These are phyloP conservation scores for Diaperis boleti DNA, from an alignment of 2,888 invertebrate genomes.

Conservation along the genomic window DNA sequence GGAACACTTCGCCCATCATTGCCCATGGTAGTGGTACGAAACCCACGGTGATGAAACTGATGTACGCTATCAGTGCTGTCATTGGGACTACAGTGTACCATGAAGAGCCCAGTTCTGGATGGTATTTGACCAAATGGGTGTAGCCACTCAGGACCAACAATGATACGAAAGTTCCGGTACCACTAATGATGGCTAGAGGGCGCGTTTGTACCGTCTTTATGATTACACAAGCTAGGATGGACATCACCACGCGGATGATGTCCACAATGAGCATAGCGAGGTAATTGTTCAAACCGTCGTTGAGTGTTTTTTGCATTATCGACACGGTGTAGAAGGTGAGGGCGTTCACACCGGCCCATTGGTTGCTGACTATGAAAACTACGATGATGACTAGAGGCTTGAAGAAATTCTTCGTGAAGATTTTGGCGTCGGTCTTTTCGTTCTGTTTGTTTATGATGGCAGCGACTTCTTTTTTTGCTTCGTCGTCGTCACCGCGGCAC, in stretches of 20 bases:
- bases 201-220: constrained; percentile 74
- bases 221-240: constrained; percentile 73
- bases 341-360: constrained; percentile 80
- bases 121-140: constrained; percentile 38
- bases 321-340: constrained; percentile 79
- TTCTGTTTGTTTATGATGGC: constrained; percentile 66
- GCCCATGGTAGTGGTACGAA: constrained; percentile 78
- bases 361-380: constrained; percentile 75
- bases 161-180: constrained; percentile 72
- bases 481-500: constrained; percentile 71
- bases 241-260: constrained; percentile 72
- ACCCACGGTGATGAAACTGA: constrained; percentile 73
- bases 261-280: constrained; percentile 77
- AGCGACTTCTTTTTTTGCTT: constrained; percentile 68
- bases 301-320: constrained; percentile 71
- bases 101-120: constrained; percentile 49
- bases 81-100: constrained; percentile 54
- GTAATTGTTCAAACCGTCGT: constrained; percentile 74
- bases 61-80: constrained; percentile 70
- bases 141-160: constrained; percentile 62
- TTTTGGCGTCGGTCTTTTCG: background rate
- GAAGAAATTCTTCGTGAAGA: constrained; percentile 60
- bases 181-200: constrained; percentile 75
- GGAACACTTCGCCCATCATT: constrained; percentile 81
- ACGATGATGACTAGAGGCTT: constrained; percentile 74